Evolutionary conservation across 1,140 invertebrate genomes (phyloP).

Genomic region (Anastatus disparis): DNA sequence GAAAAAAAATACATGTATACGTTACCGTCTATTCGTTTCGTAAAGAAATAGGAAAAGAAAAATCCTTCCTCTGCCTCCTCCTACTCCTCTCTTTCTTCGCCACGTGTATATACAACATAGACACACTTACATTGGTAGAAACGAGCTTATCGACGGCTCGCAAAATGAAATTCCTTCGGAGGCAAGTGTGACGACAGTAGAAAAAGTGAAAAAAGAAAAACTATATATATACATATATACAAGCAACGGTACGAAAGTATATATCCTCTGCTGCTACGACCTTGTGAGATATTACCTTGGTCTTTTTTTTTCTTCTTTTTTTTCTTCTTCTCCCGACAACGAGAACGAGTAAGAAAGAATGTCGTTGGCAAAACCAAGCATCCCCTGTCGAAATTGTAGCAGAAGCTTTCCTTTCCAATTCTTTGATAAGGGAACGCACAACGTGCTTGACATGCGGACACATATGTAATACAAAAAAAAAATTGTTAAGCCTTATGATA

Average conservation of each 20-base stretch:
- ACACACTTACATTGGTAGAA: no score
- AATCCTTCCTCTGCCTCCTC: no score
- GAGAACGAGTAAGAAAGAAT: no score
- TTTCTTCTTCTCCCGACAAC: not conserved
- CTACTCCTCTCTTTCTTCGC: no score
- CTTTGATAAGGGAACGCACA: constrained; percentile 7
- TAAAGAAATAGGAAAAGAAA: no score
- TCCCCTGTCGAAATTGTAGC: constrained; percentile 11
- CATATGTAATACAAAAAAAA: no score
- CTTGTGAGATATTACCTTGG: constrained; percentile 25
- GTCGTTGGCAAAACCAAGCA: constrained; percentile 1
- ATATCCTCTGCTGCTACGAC: not conserved
- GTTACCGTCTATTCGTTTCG: no score
- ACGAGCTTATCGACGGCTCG: constrained; percentile 39
- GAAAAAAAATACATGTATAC: constrained; percentile 1
- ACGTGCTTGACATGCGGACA: no score
- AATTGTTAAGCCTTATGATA: no score
- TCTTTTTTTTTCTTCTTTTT: not conserved
- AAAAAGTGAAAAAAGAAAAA: no score
- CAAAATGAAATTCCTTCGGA: constrained; percentile 38
- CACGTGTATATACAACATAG: not conserved
- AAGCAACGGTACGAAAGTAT: not conserved
- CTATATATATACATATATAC: not conserved
- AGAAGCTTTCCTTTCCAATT: constrained; percentile 24
- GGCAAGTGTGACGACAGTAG: no score